A percentile compares a stretch with the other conserved stretches of the same genome.
These are phyloP conservation scores for Sphaeridia pumilis DNA, from an alignment of 2,888 invertebrate species.

Conservation along the genomic window DNA sequence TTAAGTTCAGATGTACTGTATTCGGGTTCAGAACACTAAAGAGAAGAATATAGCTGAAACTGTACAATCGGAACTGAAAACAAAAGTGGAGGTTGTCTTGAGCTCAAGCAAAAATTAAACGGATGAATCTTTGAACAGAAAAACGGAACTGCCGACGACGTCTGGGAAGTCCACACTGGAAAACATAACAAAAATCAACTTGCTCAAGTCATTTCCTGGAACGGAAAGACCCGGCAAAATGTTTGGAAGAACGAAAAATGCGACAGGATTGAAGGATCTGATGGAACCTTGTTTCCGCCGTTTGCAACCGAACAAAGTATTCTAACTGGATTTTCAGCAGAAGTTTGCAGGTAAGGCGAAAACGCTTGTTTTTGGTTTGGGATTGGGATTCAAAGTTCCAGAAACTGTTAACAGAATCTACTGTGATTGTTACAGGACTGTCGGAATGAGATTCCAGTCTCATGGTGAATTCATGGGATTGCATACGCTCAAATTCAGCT, in stretches of 20 bases:
- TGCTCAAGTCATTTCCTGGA: slow-evolving; percentile 26
- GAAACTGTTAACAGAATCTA: not conserved
- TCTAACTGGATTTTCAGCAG: slow-evolving; percentile 42
- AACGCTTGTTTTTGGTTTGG: not conserved
- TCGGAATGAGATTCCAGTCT: slow-evolving; percentile 51
- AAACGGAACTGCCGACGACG: slow-evolving; percentile 33
- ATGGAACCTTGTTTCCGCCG: slow-evolving; percentile 72
- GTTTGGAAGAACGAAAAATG: slow-evolving; percentile 26
- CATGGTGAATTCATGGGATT: slow-evolving; percentile 55
- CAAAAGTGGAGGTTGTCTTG: too few species aligned
- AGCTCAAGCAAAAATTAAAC: too few species aligned
- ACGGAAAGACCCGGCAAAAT: slow-evolving; percentile 19
- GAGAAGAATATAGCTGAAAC: too few species aligned
- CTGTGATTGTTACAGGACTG: slow-evolving; percentile 38
- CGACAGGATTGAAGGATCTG: slow-evolving; percentile 39
- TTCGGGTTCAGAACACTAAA: too few species aligned
- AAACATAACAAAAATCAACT: slow-evolving; percentile 16
- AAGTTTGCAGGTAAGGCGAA: slow-evolving; percentile 22
- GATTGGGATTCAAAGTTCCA: not conserved
- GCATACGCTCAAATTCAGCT: slow-evolving; percentile 53
- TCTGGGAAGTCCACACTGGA: slow-evolving; percentile 30
- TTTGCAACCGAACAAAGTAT: slow-evolving; percentile 54
- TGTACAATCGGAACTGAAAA: too few species aligned
- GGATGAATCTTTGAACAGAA: too few species aligned
- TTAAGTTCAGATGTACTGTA: too few species aligned